Conservation (phyloP, 2,888 invertebrate genomes). For the Gasteruption jaculator region DNA sequence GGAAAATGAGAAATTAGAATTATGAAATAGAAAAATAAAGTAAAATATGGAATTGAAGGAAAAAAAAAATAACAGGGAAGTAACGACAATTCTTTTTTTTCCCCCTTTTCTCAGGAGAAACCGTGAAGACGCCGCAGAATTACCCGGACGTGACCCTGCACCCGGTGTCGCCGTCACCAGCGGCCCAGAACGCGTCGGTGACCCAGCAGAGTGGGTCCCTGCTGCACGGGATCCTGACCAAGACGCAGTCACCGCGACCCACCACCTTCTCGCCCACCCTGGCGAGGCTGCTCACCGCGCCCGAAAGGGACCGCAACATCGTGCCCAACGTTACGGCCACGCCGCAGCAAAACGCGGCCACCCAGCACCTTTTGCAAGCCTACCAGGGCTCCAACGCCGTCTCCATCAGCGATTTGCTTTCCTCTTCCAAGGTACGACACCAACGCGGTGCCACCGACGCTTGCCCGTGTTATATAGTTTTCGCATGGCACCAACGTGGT, state of each 20-base stretch:
- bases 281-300: conserved; percentile 73
- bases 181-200: conserved; percentile 33
- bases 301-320: conserved; percentile 49
- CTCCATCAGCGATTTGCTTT: conserved; percentile 54
- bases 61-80: background rate
- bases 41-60: background rate
- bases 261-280: conserved; percentile 76
- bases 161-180: conserved; percentile 60
- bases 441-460: too few species aligned
- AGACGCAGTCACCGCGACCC: conserved; percentile 55
- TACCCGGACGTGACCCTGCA: conserved; percentile 78
- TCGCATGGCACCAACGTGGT: too few species aligned
- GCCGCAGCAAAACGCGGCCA: conserved; percentile 35
- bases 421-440: conserved; percentile 53
- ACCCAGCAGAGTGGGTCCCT: conserved; percentile 63
- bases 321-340: conserved; percentile 36
- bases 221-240: conserved; percentile 74
- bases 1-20: conserved; percentile 38
- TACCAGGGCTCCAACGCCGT: conserved; percentile 48
- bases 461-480: too few species aligned
- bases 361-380: conserved; percentile 44
- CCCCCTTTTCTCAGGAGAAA: too few species aligned
- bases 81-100: conserved; percentile 26
- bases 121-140: conserved; percentile 58
- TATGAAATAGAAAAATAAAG: background rate